These are phyloP conservation scores for Delichon dasypus DNA, from an alignment of 2,797 vertebrate genomes.

Conservation along the genomic window DNA sequence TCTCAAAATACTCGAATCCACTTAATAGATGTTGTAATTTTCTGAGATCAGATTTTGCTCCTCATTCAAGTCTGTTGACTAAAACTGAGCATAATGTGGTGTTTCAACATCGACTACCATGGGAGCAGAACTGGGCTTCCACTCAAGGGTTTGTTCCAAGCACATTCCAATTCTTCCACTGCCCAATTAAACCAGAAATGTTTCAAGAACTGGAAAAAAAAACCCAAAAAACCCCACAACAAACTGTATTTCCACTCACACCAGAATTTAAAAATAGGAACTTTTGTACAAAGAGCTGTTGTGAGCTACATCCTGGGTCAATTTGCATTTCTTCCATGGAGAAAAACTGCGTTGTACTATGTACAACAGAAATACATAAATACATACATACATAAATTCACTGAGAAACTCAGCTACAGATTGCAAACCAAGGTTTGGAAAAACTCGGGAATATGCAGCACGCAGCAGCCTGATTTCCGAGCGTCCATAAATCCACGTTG, in stretches of 20 bases:
- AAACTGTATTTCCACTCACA: not conserved
- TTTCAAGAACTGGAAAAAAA: not conserved
- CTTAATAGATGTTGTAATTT: not conserved
- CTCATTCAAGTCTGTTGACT: not conserved
- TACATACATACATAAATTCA: not conserved
- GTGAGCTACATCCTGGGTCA: not conserved
- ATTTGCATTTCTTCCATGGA: not conserved
- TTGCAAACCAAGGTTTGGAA: constrained; percentile 3
- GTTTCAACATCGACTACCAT: not conserved
- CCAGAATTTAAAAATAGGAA: not conserved
- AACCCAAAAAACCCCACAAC: too few species aligned
- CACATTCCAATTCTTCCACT: not conserved
- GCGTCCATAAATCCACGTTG: not conserved
- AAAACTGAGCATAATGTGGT: not conserved
- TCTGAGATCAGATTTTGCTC: not conserved
- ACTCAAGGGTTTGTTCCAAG: not conserved
- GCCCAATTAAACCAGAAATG: not conserved
- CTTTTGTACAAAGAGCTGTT: not conserved
- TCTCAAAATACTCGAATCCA: not conserved
- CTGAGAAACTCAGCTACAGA: not conserved
- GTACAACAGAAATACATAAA: not conserved
- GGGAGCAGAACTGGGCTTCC: not conserved
- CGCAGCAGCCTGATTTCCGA: not conserved
- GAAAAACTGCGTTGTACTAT: not conserved
- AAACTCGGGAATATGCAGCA: not conserved